These are phyloP conservation scores for Brachionus koreanus DNA, from an alignment of 1,140 invertebrate genomes.

Conservation along the genomic window DNA sequence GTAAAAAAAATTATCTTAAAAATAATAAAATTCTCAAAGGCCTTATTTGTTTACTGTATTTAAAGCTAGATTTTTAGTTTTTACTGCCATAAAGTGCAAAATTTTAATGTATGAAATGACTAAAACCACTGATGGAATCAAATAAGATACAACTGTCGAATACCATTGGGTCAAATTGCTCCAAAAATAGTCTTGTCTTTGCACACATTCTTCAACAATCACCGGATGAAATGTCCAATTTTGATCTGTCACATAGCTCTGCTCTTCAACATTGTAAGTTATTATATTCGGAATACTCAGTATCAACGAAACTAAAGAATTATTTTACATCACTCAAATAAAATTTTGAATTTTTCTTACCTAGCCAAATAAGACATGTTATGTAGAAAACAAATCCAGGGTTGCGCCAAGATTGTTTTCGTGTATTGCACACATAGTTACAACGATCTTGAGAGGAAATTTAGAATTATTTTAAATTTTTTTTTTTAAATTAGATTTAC, in stretches of 20 bases:
- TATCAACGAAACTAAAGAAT: conserved; percentile 1
- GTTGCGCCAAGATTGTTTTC: conserved; percentile 24
- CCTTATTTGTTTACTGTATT: not conserved
- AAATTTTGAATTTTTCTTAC: not conserved
- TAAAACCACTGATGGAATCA: conserved; percentile 47
- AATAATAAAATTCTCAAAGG: not conserved
- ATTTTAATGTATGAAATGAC: conserved; percentile 51
- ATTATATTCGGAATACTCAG: conserved; percentile 20
- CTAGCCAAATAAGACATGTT: conserved; percentile 11
- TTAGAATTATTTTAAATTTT: not conserved
- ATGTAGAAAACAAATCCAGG: conserved; percentile 32
- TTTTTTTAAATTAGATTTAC: conserved; percentile 11
- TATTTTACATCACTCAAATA: not conserved
- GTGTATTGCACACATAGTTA: conserved; percentile 26
- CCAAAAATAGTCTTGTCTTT: conserved; percentile 18
- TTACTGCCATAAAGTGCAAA: conserved; percentile 45
- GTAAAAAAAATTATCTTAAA: not conserved
- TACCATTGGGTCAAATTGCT: conserved; percentile 39
- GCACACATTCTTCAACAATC: not conserved
- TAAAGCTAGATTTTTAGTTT: conserved; percentile 28
- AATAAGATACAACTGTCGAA: conserved; percentile 15
- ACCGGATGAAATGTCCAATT: not conserved
- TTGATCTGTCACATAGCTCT: not conserved
- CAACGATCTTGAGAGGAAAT: not conserved
- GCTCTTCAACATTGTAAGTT: not conserved